These are phyloP conservation scores for Drosophila tropicalis DNA, from an alignment of 1,140 invertebrate species.

Conservation along the genomic window DNA sequence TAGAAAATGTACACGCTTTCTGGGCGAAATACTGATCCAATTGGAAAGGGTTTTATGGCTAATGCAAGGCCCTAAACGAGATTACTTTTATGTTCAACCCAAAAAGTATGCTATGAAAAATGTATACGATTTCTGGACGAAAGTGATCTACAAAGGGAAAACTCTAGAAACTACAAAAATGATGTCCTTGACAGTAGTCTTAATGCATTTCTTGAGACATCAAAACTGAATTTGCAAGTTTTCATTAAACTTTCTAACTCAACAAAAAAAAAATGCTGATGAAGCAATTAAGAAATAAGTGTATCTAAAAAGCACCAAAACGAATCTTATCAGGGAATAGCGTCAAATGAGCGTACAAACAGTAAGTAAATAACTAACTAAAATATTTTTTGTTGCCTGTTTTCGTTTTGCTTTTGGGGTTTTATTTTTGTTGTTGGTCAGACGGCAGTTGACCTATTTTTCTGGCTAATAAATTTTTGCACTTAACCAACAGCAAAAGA, in stretches of 20 bases:
- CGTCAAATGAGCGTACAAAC: background rate
- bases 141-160: background rate
- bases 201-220: background rate
- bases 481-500: conserved; percentile 11
- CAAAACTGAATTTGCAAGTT: background rate
- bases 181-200: background rate
- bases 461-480: conserved; percentile 47
- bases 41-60: too few species aligned
- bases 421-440: conserved; percentile 9
- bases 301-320: background rate
- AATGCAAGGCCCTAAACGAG: too few species aligned
- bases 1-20: background rate
- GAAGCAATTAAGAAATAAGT: background rate
- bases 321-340: background rate
- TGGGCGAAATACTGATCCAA: background rate
- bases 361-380: conserved; percentile 5
- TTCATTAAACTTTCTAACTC: background rate
- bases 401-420: background rate
- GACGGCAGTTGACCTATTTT: conserved; percentile 68
- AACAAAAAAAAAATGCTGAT: background rate
- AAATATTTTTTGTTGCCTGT: background rate
- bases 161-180: too few species aligned
- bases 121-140: background rate
- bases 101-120: background rate
- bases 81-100: too few species aligned